Percentiles rank a stretch among this genome's conserved stretches.
phyloP scores from a whole-genome alignment of 23 tunicate species.

The Trididemnum miniatum region DNA sequence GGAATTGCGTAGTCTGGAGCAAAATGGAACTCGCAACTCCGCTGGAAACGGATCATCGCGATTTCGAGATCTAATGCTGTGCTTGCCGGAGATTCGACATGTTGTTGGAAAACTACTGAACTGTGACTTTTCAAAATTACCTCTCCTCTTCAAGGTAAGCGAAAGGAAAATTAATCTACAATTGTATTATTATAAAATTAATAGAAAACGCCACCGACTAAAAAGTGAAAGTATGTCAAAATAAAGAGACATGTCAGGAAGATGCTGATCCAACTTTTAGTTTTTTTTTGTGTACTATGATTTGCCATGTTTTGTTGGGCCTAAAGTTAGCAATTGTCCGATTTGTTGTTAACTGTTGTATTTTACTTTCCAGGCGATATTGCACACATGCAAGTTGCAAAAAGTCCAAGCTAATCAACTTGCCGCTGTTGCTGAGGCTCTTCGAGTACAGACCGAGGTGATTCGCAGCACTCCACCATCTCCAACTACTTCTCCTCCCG shows the following conservation, averaged over 20 bases:
- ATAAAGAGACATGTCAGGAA: no score
- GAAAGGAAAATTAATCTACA: no score
- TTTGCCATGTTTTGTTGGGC: no score
- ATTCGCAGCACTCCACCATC: conserved; percentile 39
- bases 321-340: no score
- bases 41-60: conserved; percentile 48
- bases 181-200: no score
- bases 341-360: background rate
- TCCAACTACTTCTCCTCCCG: conserved; percentile 42
- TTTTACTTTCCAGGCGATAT: conserved; percentile 57
- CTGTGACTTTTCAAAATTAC: conserved; percentile 62
- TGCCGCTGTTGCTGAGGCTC: conserved; percentile 4
- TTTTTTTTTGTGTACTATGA: no score
- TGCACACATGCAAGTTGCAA: conserved; percentile 81
- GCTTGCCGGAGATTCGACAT: conserved; percentile 76
- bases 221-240: no score
- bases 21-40: conserved; percentile 13
- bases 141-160: conserved; percentile 76
- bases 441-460: background rate
- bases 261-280: background rate
- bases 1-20: conserved; percentile 63
- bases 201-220: no score
- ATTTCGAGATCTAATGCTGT: conserved; percentile 79
- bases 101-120: conserved; percentile 78
- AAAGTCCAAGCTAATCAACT: conserved; percentile 48